Conservation (phyloP, 2,888 invertebrate genomes). For the Troides oblongomaculatus region DNA sequence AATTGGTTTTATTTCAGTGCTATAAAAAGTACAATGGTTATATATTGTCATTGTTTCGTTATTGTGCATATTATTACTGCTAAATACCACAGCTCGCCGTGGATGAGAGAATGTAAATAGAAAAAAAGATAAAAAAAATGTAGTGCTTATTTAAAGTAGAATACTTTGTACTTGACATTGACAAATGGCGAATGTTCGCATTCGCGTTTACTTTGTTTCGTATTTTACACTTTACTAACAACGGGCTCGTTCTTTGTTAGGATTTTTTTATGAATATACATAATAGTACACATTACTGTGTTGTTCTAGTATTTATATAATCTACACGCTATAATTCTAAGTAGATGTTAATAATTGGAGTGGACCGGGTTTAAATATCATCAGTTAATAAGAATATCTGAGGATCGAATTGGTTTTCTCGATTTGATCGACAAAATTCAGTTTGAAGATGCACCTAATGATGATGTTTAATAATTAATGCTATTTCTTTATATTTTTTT, state of each 20-base stretch:
- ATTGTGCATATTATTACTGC: slow-evolving; percentile 14
- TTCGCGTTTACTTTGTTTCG: background rate
- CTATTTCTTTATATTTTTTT: no score
- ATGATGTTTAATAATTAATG: no score
- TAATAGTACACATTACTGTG: no score
- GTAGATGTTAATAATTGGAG: no score
- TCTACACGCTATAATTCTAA: no score
- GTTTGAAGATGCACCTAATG: no score
- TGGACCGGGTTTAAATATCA: no score
- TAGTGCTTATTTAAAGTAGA: slow-evolving; percentile 9
- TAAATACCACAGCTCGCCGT: slow-evolving; percentile 17
- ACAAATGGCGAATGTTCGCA: slow-evolving; percentile 14
- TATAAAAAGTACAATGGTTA: slow-evolving; percentile 14
- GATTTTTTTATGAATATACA: background rate
- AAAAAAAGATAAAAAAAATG: slow-evolving; percentile 12
- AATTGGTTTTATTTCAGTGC: slow-evolving; percentile 13
- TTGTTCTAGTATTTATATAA: no score
- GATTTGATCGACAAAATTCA: no score
- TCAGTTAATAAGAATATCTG: no score
- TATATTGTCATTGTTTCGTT: slow-evolving; percentile 19
- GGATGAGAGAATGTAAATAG: slow-evolving; percentile 8
- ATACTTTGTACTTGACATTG: slow-evolving; percentile 23
- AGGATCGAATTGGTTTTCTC: no score
- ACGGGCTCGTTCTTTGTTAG: background rate
- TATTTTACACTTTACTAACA: background rate